A percentile compares a stretch with the other conserved stretches of the same genome.
Evolutionary conservation across 1,140 invertebrate genomes (phyloP).

Genomic region (Apis florea): DNA sequence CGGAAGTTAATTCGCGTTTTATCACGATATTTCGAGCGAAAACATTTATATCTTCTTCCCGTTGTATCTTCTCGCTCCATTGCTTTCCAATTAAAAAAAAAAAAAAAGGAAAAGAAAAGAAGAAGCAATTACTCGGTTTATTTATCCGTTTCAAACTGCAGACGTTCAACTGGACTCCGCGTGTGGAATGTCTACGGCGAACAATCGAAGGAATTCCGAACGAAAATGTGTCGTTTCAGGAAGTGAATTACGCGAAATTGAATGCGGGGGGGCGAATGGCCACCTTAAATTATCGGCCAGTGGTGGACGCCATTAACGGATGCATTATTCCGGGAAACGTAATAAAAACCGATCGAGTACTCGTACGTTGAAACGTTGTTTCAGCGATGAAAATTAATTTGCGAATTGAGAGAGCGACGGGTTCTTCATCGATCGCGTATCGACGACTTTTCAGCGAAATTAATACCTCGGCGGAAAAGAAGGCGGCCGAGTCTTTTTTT

Average conservation of each 20-base stretch:
- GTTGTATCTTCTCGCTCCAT: too few relatives aligned
- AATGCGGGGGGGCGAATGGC: neutral
- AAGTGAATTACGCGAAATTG: neutral
- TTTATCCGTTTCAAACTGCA: neutral
- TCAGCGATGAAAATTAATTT: neutral
- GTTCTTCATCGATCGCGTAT: neutral
- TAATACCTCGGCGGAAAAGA: neutral
- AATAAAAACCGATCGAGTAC: conserved; percentile 17
- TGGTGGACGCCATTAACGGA: conserved; percentile 5
- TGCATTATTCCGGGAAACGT: neutral
- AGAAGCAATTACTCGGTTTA: neutral
- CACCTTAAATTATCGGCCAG: neutral
- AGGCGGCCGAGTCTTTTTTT: neutral
- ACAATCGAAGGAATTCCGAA: neutral
- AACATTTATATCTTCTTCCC: too few relatives aligned
- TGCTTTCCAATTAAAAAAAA: too few relatives aligned
- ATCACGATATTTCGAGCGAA: too few relatives aligned
- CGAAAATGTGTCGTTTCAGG: neutral
- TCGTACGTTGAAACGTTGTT: neutral
- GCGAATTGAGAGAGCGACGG: fast-evolving
- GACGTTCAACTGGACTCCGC: neutral
- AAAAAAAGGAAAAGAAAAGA: too few relatives aligned
- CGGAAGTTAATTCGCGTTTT: too few relatives aligned
- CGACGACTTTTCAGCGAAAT: neutral
- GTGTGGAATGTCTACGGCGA: neutral